Evolutionary conservation across 1,140 invertebrate genomes (phyloP), one percentile per base, ranked within the genome.

Genomic region (Macrobrachium rosenbergii): DNA sequence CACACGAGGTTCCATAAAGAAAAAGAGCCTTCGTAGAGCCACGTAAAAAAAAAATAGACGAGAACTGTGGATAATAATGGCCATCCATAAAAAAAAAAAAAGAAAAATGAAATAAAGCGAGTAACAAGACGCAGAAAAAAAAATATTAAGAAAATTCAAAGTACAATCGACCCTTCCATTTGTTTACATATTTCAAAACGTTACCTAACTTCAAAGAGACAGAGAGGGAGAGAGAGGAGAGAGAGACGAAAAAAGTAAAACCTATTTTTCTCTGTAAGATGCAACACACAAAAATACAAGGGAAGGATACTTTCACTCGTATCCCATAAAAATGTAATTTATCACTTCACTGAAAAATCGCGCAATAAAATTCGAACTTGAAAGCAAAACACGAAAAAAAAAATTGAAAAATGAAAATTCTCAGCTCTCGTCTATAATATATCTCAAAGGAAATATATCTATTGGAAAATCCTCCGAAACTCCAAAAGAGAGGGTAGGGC

Each of bases 391-490:
- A 45, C 21, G 43, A 45, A 64, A 81, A 67, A 64, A 64, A 17
- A 81, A n/a, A 10, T 16, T 17, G 64, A 67, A 43, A 23, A 43
- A 43, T 45, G 43, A 81, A 19, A 64, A 63, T 17, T 16, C 16
- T 64, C 45, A 28, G 21, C n/a, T 28, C 21, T 28, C 21, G 37
- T 28, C n/a, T 43, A 72, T 72, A 72, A 23, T 28, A 23, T 28
- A 14, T 16, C 28, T 14, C 58, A 81, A 14, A 43, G 14, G n/a
- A 14, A 37, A 73, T 52, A 72, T 60, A 72, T 72, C 28, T 21
- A 86, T 79, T 28, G 64, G 23, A 86, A 85, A 86, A 80, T 79
- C 52, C 77, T 10, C 64, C 58, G 28, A 79, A 59, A 79, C 37
- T 58, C 3, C 63, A 12, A 19, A 60, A 86, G 69, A 43, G n/a